Evolutionary conservation across 2,113 vertebrate species (phyloP).

Genomic region (Junco hyemalis): DNA sequence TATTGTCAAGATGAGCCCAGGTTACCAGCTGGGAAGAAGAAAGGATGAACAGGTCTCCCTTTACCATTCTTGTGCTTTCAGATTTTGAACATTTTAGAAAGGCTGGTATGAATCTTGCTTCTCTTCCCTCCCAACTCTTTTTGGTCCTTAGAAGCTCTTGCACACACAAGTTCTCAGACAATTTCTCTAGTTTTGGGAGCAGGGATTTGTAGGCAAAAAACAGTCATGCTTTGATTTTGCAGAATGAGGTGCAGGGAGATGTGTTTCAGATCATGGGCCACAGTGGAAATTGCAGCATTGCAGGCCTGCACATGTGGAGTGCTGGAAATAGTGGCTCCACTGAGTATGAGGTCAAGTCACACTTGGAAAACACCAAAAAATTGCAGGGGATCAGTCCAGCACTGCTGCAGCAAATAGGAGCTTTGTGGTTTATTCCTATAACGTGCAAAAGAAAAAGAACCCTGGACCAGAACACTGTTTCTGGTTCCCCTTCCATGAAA

Average conservation of each 20-base stretch:
- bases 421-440: background rate
- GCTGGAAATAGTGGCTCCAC: background rate
- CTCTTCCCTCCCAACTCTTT: background rate
- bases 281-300: background rate
- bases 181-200: background rate
- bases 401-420: background rate
- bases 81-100: background rate
- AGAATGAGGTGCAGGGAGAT: background rate
- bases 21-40: background rate
- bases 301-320: background rate
- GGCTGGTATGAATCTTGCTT: background rate
- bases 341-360: background rate
- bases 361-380: background rate
- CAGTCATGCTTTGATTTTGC: background rate
- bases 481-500: background rate
- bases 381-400: background rate
- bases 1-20: background rate
- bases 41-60: background rate
- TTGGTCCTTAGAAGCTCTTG: background rate
- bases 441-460: background rate
- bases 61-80: background rate
- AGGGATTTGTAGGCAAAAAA: background rate
- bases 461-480: background rate
- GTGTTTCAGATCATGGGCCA: background rate
- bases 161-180: background rate